A percentile compares a stretch with the other conserved stretches of the same genome.
Conservation (phyloP, 2,797 vertebrate genomes). For the Pyrocephalus nanus region DNA sequence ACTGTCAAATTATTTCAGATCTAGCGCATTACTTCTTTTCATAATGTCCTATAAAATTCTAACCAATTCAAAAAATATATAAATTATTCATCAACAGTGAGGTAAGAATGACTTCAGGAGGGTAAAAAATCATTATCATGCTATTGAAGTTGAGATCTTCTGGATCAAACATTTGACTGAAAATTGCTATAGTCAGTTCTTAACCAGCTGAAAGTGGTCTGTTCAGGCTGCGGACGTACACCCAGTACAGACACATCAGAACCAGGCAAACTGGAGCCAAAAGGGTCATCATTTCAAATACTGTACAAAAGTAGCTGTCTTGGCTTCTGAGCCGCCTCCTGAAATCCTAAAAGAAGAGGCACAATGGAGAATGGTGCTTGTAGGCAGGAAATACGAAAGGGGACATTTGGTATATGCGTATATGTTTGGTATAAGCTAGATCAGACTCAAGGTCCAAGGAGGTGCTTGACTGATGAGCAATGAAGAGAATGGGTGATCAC, state of each 20-base stretch:
- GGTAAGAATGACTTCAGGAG: not conserved
- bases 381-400: not conserved
- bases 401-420: rapidly evolving
- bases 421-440: rapidly evolving
- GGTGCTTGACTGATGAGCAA: not conserved
- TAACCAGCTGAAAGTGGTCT: not conserved
- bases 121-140: not conserved
- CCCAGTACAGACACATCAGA: not conserved
- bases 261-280: not conserved
- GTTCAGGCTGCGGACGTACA: not conserved
- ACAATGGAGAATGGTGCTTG: rapidly evolving
- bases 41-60: not conserved
- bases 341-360: not conserved
- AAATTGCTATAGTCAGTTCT: not conserved
- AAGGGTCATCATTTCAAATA: not conserved
- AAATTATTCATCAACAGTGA: not conserved
- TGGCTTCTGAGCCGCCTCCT: not conserved
- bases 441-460: not conserved
- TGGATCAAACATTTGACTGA: not conserved
- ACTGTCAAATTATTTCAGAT: not conserved
- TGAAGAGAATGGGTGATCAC: rapidly evolving
- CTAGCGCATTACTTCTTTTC: not conserved
- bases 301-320: not conserved
- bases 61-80: not conserved
- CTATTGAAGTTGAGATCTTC: not conserved